These are phyloP conservation scores for Colletes latitarsis DNA, from an alignment of 1,140 invertebrate species.

Conservation along the genomic window DNA sequence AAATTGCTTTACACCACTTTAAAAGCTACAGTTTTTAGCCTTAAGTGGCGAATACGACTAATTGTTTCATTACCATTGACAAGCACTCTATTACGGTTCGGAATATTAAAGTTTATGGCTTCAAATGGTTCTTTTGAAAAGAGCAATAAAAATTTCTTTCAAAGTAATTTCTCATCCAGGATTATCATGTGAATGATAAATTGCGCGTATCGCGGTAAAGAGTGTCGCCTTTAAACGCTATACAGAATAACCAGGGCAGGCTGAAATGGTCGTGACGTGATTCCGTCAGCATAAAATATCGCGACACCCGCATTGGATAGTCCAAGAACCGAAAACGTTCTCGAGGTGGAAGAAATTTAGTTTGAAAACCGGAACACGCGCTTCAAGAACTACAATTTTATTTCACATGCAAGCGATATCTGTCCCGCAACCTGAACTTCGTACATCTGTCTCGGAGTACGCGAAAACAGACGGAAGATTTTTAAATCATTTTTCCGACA, in stretches of 20 bases:
- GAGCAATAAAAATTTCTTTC: not conserved
- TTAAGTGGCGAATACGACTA: too few relatives aligned
- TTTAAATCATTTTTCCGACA: not conserved
- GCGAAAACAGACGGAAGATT: not conserved
- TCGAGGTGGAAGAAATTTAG: not conserved
- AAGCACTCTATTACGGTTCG: not conserved
- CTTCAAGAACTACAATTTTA: not conserved
- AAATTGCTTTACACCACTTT: too few relatives aligned
- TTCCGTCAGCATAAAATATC: not conserved
- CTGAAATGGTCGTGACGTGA: not conserved
- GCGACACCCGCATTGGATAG: not conserved
- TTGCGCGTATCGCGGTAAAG: not conserved
- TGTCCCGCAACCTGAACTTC: too few relatives aligned
- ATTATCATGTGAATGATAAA: not conserved
- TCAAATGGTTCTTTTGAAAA: not conserved
- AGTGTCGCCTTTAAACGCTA: not conserved
- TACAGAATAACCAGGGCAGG: not conserved
- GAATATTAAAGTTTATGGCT: not conserved
- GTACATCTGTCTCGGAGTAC: not conserved
- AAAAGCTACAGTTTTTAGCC: too few relatives aligned
- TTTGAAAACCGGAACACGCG: not conserved
- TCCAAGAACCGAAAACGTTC: not conserved
- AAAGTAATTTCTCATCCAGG: not conserved
- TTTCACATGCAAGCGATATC: not conserved
- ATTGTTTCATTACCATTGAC: too few relatives aligned